phyloP scores from a whole-genome alignment of 2,797 vertebrate species.

The Tiaroga cobitis region DNA sequence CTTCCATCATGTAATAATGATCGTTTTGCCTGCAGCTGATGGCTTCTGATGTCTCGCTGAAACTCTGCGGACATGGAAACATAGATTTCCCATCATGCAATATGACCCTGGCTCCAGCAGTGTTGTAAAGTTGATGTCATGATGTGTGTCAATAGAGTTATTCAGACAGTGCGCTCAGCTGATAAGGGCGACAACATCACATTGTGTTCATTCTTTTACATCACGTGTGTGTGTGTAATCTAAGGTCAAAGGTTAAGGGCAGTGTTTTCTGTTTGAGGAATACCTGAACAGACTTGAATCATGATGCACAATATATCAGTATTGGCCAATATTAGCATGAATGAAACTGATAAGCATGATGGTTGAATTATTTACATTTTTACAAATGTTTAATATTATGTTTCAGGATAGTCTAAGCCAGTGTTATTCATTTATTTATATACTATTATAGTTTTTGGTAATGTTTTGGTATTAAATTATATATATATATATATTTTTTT shows the following conservation, averaged over 20 bases:
- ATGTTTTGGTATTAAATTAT: too few species aligned
- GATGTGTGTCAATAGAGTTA: conserved; percentile 14
- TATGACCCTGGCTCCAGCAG: neutral
- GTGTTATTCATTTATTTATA: neutral
- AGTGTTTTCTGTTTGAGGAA: conserved; percentile 24
- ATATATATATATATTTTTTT: too few species aligned
- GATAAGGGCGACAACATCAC: conserved; percentile 17
- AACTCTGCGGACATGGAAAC: conserved; percentile 27
- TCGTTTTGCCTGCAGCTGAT: conserved; percentile 21
- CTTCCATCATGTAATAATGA: conserved; percentile 19
- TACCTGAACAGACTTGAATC: conserved; percentile 38
- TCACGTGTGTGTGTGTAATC: neutral
- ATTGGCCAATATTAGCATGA: neutral
- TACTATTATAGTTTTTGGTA: neutral
- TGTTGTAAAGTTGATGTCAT: conserved; percentile 10
- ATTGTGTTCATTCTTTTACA: neutral
- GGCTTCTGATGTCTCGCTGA: conserved; percentile 1
- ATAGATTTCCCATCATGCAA: conserved; percentile 37
- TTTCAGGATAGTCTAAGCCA: neutral
- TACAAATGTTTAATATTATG: neutral
- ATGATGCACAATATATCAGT: neutral
- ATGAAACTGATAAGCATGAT: neutral
- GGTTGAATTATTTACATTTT: neutral
- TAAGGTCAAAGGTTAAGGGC: neutral
- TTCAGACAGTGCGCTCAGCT: conserved; percentile 15